Percentiles rank a stretch among this genome's conserved stretches.
Evolutionary conservation across 92 coral and sea anemone species (phyloP).

Genomic region (Hydrozoanthus gracilis): DNA sequence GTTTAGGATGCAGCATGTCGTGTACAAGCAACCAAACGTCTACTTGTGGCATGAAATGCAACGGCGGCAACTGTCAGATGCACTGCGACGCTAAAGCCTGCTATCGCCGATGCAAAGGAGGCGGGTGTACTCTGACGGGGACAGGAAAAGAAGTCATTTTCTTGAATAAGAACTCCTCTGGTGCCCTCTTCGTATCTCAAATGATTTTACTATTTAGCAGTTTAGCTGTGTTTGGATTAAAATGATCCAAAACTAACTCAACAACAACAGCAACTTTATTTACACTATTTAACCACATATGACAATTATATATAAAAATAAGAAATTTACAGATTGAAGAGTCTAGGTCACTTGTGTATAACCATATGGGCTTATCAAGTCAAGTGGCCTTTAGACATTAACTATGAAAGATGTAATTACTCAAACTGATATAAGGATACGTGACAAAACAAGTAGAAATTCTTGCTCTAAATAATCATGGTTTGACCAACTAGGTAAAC

Average conservation of each 20-base stretch:
- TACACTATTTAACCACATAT: no score
- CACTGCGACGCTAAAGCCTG: conserved; percentile 20
- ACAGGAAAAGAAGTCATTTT: conserved; percentile 10
- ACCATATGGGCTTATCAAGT: no score
- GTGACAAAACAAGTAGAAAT: no score
- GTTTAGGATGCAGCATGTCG: conserved; percentile 16
- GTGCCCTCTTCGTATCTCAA: background rate
- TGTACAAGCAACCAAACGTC: conserved; percentile 33
- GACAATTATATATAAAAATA: no score
- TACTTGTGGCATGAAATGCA: conserved; percentile 19
- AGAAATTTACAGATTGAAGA: background rate
- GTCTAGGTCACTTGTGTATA: no score
- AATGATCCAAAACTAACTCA: background rate
- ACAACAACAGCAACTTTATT: no score
- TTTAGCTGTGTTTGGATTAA: background rate
- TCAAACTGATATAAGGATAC: no score
- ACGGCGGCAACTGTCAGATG: conserved; percentile 21
- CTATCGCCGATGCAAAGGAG: conserved; percentile 7
- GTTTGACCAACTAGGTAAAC: no score
- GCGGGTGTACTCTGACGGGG: background rate
- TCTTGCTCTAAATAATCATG: no score
- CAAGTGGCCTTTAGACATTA: background rate
- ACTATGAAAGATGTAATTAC: no score
- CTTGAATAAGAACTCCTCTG: background rate
- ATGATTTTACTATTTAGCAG: background rate